A percentile compares a stretch with the other conserved stretches of the same genome.
phyloP scores from a whole-genome alignment of 2,797 vertebrate species.

The Hypotaenidia philippensis region DNA sequence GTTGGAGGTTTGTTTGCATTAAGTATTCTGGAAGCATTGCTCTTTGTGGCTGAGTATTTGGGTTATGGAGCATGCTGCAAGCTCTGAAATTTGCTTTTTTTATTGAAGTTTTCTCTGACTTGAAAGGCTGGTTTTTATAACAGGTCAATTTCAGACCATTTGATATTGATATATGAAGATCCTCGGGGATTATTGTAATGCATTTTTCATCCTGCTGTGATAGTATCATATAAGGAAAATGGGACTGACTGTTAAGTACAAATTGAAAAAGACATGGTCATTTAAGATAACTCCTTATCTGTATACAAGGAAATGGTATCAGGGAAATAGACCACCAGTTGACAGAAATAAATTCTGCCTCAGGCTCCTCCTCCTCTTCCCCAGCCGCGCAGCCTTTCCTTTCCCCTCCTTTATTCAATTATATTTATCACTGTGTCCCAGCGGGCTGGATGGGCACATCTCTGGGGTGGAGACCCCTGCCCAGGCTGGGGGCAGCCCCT shows the following conservation, averaged over 20 bases:
- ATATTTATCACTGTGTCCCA: background rate
- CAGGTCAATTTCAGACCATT: slow-evolving; percentile 84
- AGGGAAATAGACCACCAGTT: slow-evolving; percentile 84
- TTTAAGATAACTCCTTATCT: slow-evolving; percentile 97
- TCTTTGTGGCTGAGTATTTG: background rate
- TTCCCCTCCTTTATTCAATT: slow-evolving; percentile 1
- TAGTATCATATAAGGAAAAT: slow-evolving; percentile 85
- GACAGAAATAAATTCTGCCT: slow-evolving; percentile 83
- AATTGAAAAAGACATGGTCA: slow-evolving; percentile 96
- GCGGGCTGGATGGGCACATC: background rate
- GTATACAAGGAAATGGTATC: slow-evolving; percentile 86
- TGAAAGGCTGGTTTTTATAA: slow-evolving; percentile 81
- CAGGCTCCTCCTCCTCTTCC: slow-evolving; percentile 58
- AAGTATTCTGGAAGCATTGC: slow-evolving; percentile 12
- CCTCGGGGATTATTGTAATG: slow-evolving; percentile 84
- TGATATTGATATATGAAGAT: slow-evolving; percentile 89
- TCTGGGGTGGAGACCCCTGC: background rate
- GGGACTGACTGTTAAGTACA: slow-evolving; percentile 87
- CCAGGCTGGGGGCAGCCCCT: background rate
- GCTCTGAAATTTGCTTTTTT: slow-evolving; percentile 72
- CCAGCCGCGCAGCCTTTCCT: background rate
- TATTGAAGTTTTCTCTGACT: slow-evolving; percentile 70
- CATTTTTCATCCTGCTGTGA: slow-evolving; percentile 86
- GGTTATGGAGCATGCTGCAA: slow-evolving; percentile 22
- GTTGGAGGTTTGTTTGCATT: slow-evolving; percentile 49